These are phyloP conservation scores for Corydoras maculifer DNA, from an alignment of 2,113 vertebrate species.

Conservation along the genomic window DNA sequence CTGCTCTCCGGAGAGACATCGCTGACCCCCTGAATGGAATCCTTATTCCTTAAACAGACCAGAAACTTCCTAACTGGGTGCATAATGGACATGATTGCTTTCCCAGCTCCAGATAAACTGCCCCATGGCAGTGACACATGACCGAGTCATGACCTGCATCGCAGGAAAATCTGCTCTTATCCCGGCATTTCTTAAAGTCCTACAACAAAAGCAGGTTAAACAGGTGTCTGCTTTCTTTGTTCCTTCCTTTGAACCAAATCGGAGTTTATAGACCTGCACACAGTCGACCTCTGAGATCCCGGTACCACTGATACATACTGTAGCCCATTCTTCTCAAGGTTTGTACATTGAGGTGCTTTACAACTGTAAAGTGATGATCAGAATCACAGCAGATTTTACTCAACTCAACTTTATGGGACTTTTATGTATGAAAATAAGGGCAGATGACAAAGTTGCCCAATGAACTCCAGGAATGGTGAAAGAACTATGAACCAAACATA, in stretches of 20 bases:
- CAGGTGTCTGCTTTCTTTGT: neutral
- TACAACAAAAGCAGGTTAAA: neutral
- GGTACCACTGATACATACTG: too few species aligned
- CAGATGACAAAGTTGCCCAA: too few species aligned
- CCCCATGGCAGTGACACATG: slow-evolving; percentile 26
- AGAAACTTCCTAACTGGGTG: neutral
- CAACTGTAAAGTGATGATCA: too few species aligned
- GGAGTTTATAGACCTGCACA: slow-evolving; percentile 28
- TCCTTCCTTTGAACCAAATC: slow-evolving; percentile 17
- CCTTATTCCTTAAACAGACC: slow-evolving; percentile 34
- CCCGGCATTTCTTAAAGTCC: neutral
- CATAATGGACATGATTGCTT: slow-evolving; percentile 32
- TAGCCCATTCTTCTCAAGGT: too few species aligned
- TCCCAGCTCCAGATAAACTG: slow-evolving; percentile 33
- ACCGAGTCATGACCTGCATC: slow-evolving; percentile 1
- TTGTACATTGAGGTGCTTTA: too few species aligned
- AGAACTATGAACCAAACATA: too few species aligned
- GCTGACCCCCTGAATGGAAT: slow-evolving; percentile 14
- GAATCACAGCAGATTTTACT: too few species aligned
- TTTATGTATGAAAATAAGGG: too few species aligned
- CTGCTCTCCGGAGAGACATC: slow-evolving; percentile 14
- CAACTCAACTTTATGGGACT: too few species aligned
- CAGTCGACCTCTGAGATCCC: too few species aligned
- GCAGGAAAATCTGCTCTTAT: slow-evolving; percentile 3
- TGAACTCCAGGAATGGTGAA: too few species aligned